phyloP scores from a whole-genome alignment of 2,888 invertebrate genomes.

The Xanthorhoe designata region DNA sequence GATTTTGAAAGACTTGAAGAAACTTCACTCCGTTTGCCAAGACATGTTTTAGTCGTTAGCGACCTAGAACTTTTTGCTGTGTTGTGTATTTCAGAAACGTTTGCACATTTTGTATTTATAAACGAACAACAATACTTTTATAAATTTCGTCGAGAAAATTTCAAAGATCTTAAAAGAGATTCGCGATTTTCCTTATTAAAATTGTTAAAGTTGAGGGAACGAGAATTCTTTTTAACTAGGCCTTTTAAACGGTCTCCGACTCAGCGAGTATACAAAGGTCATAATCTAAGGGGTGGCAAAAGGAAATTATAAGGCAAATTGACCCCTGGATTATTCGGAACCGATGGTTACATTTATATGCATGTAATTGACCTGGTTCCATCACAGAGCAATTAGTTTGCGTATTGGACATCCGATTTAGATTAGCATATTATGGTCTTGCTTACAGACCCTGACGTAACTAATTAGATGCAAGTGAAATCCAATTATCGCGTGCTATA shows the following conservation, averaged over 20 bases:
- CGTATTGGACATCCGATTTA: slow-evolving; percentile 37
- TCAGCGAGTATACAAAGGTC: slow-evolving; percentile 51
- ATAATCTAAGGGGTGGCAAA: slow-evolving; percentile 53
- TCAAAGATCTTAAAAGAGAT: slow-evolving; percentile 33
- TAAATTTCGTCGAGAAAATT: slow-evolving; percentile 12
- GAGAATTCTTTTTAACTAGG: slow-evolving; percentile 56
- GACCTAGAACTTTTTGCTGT: slow-evolving; percentile 23
- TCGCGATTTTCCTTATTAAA: slow-evolving; percentile 40
- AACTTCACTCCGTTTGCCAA: slow-evolving; percentile 38
- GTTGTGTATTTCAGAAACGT: slow-evolving; percentile 12
- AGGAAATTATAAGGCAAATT: slow-evolving; percentile 49
- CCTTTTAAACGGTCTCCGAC: slow-evolving; percentile 56
- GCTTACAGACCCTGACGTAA: neutral
- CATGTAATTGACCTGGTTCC: slow-evolving; percentile 40
- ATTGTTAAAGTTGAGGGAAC: slow-evolving; percentile 43
- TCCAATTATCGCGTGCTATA: slow-evolving; percentile 10
- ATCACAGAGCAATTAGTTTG: slow-evolving; percentile 36
- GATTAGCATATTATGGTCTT: slow-evolving; percentile 35
- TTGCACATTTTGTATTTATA: slow-evolving; percentile 9
- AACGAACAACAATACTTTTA: slow-evolving; percentile 4
- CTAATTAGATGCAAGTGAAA: slow-evolving; percentile 17
- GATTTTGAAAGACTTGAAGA: slow-evolving; percentile 36
- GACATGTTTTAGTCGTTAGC: slow-evolving; percentile 40
- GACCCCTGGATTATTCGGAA: slow-evolving; percentile 38
- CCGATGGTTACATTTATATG: slow-evolving; percentile 38